Evolutionary conservation across 2,113 vertebrate genomes (phyloP), one percentile per base, ranked within the genome.

Genomic region (Onychostruthus taczanowskii): DNA sequence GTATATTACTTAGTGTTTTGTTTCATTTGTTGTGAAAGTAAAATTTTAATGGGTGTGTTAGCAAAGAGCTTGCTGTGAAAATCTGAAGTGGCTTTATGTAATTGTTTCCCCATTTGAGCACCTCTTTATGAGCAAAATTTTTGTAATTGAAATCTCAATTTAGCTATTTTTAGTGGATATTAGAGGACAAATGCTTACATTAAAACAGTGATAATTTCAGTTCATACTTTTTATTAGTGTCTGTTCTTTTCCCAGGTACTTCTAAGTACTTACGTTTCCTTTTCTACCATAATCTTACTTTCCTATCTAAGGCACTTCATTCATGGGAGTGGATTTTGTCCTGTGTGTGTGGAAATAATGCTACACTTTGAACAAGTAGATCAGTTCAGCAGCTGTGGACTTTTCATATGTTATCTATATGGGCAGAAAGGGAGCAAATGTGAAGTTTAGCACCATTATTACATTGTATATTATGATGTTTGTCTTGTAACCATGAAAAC

Each of bases 1-100:
- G 99, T 98, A 97, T 89, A 43, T 50, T 74, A 28, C 52, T 58
- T 81, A 63, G 13, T 79, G 35, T 58, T 82, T 87, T 75, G 31
- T 77, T 49, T 75, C 26, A 43, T 78, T 62, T 92, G 37, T 49
- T 37, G 4, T 33, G 26, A 41, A 67, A 73, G 39, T 76, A 77
- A 55, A 91, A 70, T 66, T 59, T 58, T 46, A 19, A n/a, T 73
- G 39, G 77, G 20, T 16, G 20, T 70, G 33, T 87, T 49, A 64
- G 9, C 47, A 70, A 49, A 53, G n/a, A 58, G 13, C 90, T 96
- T 93, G 24, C 74, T 93, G 13, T 92, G 50, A 85, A 88, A 66
- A 61, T 89, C 33, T 75, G 22, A 90, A 55, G 13, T 59, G 24
- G 26, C 30, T 76, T 11, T 72, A 1, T 58, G n/a, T 77, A 74